Conservation (phyloP, 1,140 invertebrate species). For the Lasaia peninsularis region DNA sequence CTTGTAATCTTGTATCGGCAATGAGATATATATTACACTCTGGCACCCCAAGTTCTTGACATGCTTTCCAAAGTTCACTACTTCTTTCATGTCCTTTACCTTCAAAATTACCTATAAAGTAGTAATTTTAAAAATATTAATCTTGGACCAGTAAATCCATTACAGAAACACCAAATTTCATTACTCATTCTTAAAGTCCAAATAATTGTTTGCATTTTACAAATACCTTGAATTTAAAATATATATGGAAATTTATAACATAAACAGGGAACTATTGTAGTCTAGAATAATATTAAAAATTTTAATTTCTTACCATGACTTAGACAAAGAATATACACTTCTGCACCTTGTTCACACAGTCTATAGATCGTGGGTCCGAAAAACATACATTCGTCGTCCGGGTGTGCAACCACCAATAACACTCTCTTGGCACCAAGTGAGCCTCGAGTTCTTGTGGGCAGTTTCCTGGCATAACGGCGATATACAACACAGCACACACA, state of each 20-base stretch:
- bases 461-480: slow-evolving; percentile 57
- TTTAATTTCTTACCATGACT: slow-evolving; percentile 85
- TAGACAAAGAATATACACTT: slow-evolving; percentile 91
- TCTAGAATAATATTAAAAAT: too few relatives aligned
- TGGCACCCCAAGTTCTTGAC: slow-evolving; percentile 86
- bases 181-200: too few relatives aligned
- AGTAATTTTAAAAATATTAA: background rate
- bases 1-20: slow-evolving; percentile 84
- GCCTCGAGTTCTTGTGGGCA: slow-evolving; percentile 55
- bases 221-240: too few relatives aligned
- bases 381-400: slow-evolving; percentile 99
- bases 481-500: slow-evolving; percentile 64
- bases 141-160: too few relatives aligned
- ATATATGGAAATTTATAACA: too few relatives aligned
- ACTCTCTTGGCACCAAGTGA: slow-evolving; percentile 78
- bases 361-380: slow-evolving; percentile 94
- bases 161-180: too few relatives aligned
- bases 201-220: too few relatives aligned
- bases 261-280: too few relatives aligned
- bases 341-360: slow-evolving; percentile 80
- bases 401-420: slow-evolving; percentile 93
- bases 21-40: slow-evolving; percentile 85
- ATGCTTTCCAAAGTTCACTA: slow-evolving; percentile 88
- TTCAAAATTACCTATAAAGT: slow-evolving; percentile 83
- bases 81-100: slow-evolving; percentile 83